phyloP scores from a whole-genome alignment of 1,140 invertebrate genomes.

The Drosophila nasuta region DNA sequence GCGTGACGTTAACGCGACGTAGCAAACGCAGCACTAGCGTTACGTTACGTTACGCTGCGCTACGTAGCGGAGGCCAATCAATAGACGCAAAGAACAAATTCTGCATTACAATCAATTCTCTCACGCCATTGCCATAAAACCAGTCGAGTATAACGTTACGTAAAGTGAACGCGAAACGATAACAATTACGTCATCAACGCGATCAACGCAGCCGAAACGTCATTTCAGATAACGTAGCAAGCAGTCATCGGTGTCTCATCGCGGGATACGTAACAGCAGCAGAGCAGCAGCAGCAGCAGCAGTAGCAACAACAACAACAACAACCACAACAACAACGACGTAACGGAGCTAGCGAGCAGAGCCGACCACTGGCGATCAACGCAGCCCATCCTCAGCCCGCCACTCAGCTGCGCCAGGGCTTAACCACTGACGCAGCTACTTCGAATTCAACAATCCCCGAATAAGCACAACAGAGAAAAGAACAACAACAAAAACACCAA shows the following conservation, averaged over 20 bases:
- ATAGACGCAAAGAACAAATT: conserved; percentile 36
- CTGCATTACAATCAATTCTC: conserved; percentile 33
- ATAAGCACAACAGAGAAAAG: conserved; percentile 49
- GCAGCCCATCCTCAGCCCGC: conserved; percentile 80
- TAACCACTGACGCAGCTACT: conserved; percentile 66
- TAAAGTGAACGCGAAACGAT: conserved; percentile 34
- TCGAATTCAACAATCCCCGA: conserved; percentile 40
- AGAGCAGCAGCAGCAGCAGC: conserved; percentile 35
- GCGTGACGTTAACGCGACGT: conserved; percentile 71
- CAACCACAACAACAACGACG: conserved; percentile 61
- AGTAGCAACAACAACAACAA: conserved; percentile 44
- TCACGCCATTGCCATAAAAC: conserved; percentile 23
- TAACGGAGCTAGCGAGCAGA: conserved; percentile 74
- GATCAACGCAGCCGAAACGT: conserved; percentile 18
- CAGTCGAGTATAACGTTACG: conserved; percentile 21
- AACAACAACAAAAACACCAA: conserved; percentile 54
- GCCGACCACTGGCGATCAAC: conserved; percentile 81
- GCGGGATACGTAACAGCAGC: conserved; percentile 56
- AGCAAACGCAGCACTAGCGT: conserved; percentile 60
- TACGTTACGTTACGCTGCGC: conserved; percentile 53
- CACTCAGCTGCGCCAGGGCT: conserved; percentile 73
- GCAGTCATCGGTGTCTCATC: conserved; percentile 60
- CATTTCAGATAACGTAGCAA: conserved; percentile 12
- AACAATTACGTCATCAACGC: conserved; percentile 28
- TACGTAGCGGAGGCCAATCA: conserved; percentile 47